phyloP scores from a whole-genome alignment of 2,888 invertebrate genomes.

The Stenodema calcarata region DNA sequence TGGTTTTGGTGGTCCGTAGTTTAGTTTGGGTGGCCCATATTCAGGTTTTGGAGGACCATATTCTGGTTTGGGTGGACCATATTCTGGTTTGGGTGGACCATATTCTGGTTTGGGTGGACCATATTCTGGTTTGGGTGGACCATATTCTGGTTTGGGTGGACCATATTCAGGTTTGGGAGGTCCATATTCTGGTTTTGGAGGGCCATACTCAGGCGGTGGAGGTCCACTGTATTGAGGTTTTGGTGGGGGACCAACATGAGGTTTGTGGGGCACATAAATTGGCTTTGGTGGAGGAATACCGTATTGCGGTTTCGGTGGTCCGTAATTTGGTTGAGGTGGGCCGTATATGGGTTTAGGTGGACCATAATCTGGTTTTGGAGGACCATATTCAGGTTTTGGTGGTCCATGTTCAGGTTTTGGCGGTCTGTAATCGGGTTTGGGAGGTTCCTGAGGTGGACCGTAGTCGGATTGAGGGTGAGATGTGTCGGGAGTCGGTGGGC shows the following conservation, averaged over 20 bases:
- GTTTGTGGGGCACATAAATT: constrained; percentile 41
- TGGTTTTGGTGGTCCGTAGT: constrained; percentile 55
- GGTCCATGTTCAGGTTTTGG: constrained; percentile 52
- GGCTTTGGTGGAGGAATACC: constrained; percentile 57
- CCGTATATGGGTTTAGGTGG: constrained; percentile 56
- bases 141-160: constrained; percentile 57
- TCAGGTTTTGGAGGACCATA: constrained; percentile 56
- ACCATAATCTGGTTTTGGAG: constrained; percentile 52
- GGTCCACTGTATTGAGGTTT: constrained; percentile 57
- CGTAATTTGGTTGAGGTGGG: constrained; percentile 54
- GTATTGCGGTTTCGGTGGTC: constrained; percentile 56
- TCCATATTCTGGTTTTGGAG: constrained; percentile 58
- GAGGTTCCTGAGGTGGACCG: constrained; percentile 54
- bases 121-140: constrained; percentile 57
- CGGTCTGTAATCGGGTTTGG: constrained; percentile 30
- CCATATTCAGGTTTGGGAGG: constrained; percentile 56
- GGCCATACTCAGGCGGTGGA: constrained; percentile 57
- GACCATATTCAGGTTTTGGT: constrained; percentile 59
- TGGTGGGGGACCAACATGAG: not conserved
- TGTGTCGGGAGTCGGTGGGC: constrained; percentile 14
- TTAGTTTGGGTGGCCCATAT: constrained; percentile 49
- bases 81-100: constrained; percentile 50
- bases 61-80: constrained; percentile 57
- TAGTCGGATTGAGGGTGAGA: constrained; percentile 56
- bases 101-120: constrained; percentile 57